A percentile compares a stretch with the other conserved stretches of the same genome.
phyloP scores from a whole-genome alignment of 2,888 invertebrate species.

The Poecilobothrus nobilitatus region DNA sequence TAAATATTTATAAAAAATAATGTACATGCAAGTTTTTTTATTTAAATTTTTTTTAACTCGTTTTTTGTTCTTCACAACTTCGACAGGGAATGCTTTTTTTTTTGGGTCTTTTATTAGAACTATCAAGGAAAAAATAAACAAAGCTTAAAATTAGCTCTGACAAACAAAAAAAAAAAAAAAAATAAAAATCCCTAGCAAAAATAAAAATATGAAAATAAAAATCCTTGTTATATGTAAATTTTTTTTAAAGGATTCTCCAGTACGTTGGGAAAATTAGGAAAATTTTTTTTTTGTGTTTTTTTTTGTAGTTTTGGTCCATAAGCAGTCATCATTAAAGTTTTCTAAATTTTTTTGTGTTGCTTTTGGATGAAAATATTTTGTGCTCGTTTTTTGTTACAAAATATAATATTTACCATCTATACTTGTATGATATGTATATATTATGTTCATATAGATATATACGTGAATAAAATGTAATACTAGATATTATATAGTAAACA shows the following conservation, averaged over 20 bases:
- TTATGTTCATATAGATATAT: no score
- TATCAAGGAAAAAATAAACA: no score
- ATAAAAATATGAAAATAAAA: no score
- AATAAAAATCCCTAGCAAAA: no score
- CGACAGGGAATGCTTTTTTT: background rate
- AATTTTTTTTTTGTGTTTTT: background rate
- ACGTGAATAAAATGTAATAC: no score
- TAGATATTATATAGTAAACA: background rate
- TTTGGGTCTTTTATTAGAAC: background rate
- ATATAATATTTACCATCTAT: background rate
- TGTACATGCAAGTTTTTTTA: background rate
- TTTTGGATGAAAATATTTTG: background rate
- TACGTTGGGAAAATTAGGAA: background rate
- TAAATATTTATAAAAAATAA: no score
- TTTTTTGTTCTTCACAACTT: background rate
- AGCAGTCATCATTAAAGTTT: conserved; percentile 3
- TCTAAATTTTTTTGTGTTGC: background rate
- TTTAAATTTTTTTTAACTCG: background rate
- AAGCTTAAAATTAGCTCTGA: no score
- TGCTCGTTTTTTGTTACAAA: background rate
- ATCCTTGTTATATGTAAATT: no score
- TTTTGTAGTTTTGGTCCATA: background rate
- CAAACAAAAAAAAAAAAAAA: no score
- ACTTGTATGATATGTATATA: no score
- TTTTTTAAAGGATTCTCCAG: background rate